Base-by-base conservation (phyloP, 1,140 invertebrate species). In the Procambarus virginalis region DNA sequence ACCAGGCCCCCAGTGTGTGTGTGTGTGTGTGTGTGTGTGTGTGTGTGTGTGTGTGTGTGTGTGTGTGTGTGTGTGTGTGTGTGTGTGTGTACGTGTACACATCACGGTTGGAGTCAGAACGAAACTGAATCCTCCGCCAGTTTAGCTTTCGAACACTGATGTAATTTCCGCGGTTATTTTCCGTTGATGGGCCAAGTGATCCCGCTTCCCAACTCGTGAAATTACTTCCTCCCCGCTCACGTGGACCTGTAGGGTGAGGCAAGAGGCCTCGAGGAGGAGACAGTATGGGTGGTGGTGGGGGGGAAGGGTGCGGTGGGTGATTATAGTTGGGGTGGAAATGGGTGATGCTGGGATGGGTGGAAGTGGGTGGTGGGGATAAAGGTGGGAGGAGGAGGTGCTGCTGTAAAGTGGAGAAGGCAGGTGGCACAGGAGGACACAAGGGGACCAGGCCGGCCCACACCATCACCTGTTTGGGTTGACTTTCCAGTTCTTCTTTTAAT, bases 111-210 rank as follows among this genome's bases (percentile, higher is more conserved):
- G 2, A 45, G 60, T 20, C 68, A 55, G 46, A 60, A 49, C 83
- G 46, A 85, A 76, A 51, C 68, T 58, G 49, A 85, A 76, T 51
- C 73, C 83, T 22, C 10, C 9, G 83, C 70, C 83, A 58, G 12
- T 73, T 55, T 3, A 76, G 83, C 70, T 55, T 76, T 76, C 83
- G 83, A 85, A 85, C 83, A 55, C 83, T 85, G 83, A 85, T 85
- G 83, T 85, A 75, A 85, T 85, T 85, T 85, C 83, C 83, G 34
- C 34, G 83, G 46, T 85, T 85, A 85, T 85, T 85, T 85, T 85
- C 70, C 83, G 83, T 76, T 85, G 83, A 85, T 85, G 83, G 83
- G 46, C 58, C 83, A 70, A 85, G 83, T 76, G 83, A 85, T 85
- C 83, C 83, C 83, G 83, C 49, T n/a, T 85, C 73, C 73, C 83